Evolutionary conservation across 1,140 invertebrate species (phyloP).

Genomic region (Platyura marginata): DNA sequence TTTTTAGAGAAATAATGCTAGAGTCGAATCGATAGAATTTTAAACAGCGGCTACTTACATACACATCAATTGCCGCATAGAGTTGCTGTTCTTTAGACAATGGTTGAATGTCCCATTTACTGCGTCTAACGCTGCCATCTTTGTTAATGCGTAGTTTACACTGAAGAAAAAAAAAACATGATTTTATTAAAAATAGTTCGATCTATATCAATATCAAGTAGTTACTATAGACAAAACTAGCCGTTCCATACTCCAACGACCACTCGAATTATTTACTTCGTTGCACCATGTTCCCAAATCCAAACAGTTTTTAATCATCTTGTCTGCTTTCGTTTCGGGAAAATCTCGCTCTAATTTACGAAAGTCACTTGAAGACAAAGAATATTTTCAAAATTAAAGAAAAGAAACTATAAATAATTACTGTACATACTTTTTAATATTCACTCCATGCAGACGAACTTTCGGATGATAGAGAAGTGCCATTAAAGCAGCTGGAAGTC

Average conservation of each 20-base stretch:
- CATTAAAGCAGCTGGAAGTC: constrained; percentile 32
- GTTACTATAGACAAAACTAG: constrained; percentile 34
- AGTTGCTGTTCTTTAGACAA: constrained; percentile 31
- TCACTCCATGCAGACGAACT: constrained; percentile 37
- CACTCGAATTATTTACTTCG: constrained; percentile 26
- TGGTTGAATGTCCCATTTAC: constrained; percentile 38
- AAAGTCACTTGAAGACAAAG: constrained; percentile 31
- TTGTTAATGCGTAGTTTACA: constrained; percentile 32
- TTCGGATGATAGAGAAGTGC: constrained; percentile 34
- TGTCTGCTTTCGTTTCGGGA: constrained; percentile 27
- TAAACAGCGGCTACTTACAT: no score
- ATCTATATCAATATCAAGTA: constrained; percentile 5
- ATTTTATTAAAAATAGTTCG: no score
- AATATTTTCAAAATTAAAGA: background rate
- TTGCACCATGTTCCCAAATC: constrained; percentile 38
- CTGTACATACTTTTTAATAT: constrained; percentile 39
- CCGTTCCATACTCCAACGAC: constrained; percentile 39
- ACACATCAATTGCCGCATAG: constrained; percentile 49
- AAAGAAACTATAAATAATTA: background rate
- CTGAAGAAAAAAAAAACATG: constrained; percentile 19
- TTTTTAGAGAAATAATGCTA: no score
- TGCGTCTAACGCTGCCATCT: constrained; percentile 33
- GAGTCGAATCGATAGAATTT: no score
- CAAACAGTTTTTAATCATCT: constrained; percentile 34
- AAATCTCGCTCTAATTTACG: constrained; percentile 42